Evolutionary conservation across 1,140 invertebrate genomes (phyloP), one percentile per base, ranked within the genome.

Genomic region (Luehdorfia chinensis): DNA sequence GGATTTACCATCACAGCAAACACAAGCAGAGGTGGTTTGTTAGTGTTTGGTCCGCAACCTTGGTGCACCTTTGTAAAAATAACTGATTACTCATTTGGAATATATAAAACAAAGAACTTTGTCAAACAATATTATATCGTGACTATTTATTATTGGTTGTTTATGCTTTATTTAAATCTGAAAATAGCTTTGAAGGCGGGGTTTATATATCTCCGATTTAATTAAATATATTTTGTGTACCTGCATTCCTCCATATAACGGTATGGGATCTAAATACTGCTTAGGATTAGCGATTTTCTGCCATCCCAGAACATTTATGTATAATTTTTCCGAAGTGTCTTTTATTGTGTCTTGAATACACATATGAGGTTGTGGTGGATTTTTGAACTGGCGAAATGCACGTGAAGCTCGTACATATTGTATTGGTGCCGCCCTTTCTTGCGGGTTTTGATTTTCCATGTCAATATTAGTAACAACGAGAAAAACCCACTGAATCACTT

Each of bases 1-100:
- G 92, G 91, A 79, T 92, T 91, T 0, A 90, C 91, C 89, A 93
- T 92, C 2, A 93, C 92, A 21, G 91, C 92, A 74, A 92, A 93
- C 1, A 93, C 90, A 27, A 89, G 75, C 0, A 90, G 84, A 4
- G 90, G 88, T 59, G 90, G 88, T 25, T 87, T 85, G 41, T 89
- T 90, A 47, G 87, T 90, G 45, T 90, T 90, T 21, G 90, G 90
- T 2, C 89, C 89, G 46, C 78, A 87, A 14, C 70, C 75, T 69
- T 87, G 79, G n/a, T 73, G 78, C 4, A 86, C 75, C 83, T 87
- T 50, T 32, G 67, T 39, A 46, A 36, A 23, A 13, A n/a, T 6
- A 46, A 13, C 9, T 16, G 23, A n/a, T n/a, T n/a, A n/a, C n/a
- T n/a, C 6, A 33, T n/a, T n/a, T n/a, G n/a, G n/a, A n/a, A n/a